These are phyloP conservation scores for Gallirallus australis DNA, from an alignment of 2,797 vertebrate genomes.

Conservation along the genomic window DNA sequence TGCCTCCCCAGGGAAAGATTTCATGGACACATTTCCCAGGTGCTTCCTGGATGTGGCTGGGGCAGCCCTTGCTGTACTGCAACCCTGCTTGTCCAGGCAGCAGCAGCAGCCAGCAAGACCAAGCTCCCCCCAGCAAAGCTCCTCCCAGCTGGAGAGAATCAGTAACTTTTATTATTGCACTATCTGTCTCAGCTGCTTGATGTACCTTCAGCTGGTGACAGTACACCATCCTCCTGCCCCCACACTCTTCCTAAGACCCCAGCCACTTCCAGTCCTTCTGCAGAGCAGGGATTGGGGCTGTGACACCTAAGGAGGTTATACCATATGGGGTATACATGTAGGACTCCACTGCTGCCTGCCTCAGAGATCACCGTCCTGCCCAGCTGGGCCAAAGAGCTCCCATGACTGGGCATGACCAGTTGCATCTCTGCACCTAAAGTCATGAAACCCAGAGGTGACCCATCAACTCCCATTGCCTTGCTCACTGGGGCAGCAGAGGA, in stretches of 20 bases:
- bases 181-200: neutral
- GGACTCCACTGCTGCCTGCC: neutral
- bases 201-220: neutral
- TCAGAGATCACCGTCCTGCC: neutral
- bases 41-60: rapidly evolving
- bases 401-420: neutral
- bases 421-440: neutral
- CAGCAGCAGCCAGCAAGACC: neutral
- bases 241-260: neutral
- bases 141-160: neutral
- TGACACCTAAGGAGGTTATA: neutral
- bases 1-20: neutral
- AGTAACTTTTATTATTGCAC: neutral
- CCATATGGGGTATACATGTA: rapidly evolving
- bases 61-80: neutral
- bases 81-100: neutral
- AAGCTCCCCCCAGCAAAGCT: neutral
- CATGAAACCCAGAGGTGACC: neutral
- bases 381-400: neutral
- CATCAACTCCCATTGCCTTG: neutral
- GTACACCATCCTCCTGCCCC: neutral
- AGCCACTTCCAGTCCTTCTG: neutral
- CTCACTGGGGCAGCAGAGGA: neutral
- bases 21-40: neutral
- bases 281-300: neutral